A percentile compares a stretch with the other conserved stretches of the same genome.
These are phyloP conservation scores for Peromyscus eremicus DNA, from an alignment of 2,797 vertebrate genomes.

Conservation along the genomic window DNA sequence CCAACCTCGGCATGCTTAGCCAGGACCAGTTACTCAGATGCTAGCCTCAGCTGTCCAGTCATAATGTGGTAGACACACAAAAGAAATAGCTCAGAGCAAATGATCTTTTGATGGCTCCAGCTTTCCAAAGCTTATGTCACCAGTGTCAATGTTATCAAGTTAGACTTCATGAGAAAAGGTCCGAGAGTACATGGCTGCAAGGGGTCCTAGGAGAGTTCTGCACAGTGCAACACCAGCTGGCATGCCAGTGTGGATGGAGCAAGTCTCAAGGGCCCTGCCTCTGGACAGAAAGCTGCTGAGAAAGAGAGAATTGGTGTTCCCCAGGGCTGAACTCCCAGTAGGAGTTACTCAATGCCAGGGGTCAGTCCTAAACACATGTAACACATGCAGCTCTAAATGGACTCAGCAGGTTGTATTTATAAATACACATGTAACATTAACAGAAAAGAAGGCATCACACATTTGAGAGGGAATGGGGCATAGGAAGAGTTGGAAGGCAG, in stretches of 20 bases:
- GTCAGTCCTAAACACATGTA: not conserved
- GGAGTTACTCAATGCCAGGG: not conserved
- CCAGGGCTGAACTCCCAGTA: not conserved
- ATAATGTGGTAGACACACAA: not conserved
- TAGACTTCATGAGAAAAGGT: conserved; percentile 6
- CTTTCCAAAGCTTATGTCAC: not conserved
- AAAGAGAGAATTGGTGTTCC: not conserved
- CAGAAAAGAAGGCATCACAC: not conserved
- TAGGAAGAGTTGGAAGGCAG: not conserved
- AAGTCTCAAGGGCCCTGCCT: not conserved
- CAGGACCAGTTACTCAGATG: not conserved
- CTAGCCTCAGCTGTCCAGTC: not conserved
- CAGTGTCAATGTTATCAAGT: not conserved
- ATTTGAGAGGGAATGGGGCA: not conserved
- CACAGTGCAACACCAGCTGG: not conserved
- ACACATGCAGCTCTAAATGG: not conserved
- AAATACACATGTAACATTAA: too few species aligned
- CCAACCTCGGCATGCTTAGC: not conserved
- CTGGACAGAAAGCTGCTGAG: not conserved
- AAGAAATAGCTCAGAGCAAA: not conserved
- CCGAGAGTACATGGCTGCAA: not conserved
- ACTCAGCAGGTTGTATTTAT: not conserved
- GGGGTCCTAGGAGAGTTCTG: not conserved
- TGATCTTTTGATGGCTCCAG: not conserved
- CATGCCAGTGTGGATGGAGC: not conserved